Evolutionary conservation across 2,888 invertebrate species (phyloP).

Genomic region (Tethea ocularis): DNA sequence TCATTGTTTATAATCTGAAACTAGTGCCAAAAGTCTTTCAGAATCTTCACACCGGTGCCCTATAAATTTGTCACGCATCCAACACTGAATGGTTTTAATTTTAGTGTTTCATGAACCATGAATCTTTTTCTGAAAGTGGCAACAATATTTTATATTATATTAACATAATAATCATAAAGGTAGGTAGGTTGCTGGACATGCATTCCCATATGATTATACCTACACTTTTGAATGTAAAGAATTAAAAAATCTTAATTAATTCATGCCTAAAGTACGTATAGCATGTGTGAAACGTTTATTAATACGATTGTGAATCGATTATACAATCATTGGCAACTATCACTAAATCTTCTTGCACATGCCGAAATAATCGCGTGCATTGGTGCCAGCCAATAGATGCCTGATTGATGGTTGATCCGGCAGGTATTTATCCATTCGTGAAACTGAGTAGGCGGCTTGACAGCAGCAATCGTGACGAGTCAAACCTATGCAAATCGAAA

Average conservation of each 20-base stretch:
- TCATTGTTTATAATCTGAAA: conserved; percentile 45
- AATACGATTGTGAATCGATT: conserved; percentile 57
- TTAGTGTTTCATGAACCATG: not conserved
- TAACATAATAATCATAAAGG: no score
- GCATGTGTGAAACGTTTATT: conserved; percentile 28
- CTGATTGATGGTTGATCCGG: conserved; percentile 65
- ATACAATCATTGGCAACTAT: conserved; percentile 75
- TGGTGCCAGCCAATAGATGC: conserved; percentile 76
- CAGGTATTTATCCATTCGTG: conserved; percentile 52
- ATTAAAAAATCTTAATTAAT: not conserved
- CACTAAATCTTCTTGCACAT: conserved; percentile 61
- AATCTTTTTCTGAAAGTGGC: not conserved
- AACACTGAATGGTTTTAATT: conserved; percentile 29
- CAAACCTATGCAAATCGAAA: conserved; percentile 54
- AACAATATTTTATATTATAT: not conserved
- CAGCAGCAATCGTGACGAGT: conserved; percentile 41
- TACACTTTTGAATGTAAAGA: not conserved
- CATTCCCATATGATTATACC: not conserved
- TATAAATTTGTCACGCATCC: conserved; percentile 51
- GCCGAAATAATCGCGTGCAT: conserved; percentile 70
- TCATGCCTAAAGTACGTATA: conserved; percentile 15
- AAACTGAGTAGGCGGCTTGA: conserved; percentile 50
- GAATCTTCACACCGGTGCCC: conserved; percentile 39
- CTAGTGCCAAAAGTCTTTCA: conserved; percentile 50
- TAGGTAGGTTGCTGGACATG: not conserved